Base-by-base conservation (phyloP, 1,140 invertebrate species). In the Homalodisca vitripennis region DNA sequence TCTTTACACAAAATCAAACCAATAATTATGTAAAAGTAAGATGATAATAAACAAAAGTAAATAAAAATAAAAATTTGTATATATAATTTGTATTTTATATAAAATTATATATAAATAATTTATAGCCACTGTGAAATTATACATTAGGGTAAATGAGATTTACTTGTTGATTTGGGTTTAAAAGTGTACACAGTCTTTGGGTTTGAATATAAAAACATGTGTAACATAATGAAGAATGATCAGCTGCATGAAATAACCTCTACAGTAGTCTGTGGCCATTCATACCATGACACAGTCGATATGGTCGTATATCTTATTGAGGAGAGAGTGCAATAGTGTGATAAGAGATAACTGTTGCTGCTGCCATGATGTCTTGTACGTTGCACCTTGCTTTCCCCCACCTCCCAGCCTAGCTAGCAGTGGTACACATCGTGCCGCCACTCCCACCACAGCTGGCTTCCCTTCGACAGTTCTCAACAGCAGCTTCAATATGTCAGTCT, bases 311-410 rank as follows among this genome's bases (percentile, higher is more conserved):
- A 41, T 41, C 6, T 27, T 26, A n/a, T 60, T 60, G 55, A 60
- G 55, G 14, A 60, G 55, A 30, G 55, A 60, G 17, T 66, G 63
- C 3, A 66, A 22, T 10, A 27, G 14, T 1, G 2, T 14, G 1
- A 66, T 34, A 34, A 63, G 63, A 10, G 17, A n/a, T 2, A 46
- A 6, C 14, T 66, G 63, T 66, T 66, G 31, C 10, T 14, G 29
- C n/a, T 22, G 2, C 63, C 63, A 66, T 10, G 63, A 3, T 22
- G 63, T 46, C 41, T 46, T 66, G 22, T 66, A 22, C 1, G 63
- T 32, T 20, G 26, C 63, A 3, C 63, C 63, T 31, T 66, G 63
- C 27, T 47, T 66, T 3, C 63, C 63, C 17, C 60, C 60, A 14
- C 32, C 63, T 17, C 63, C 63, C n/a, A 66, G 27, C 24, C 20